phyloP scores from a whole-genome alignment of 2,113 vertebrate species.

The Xiphorhynchus elegans region DNA sequence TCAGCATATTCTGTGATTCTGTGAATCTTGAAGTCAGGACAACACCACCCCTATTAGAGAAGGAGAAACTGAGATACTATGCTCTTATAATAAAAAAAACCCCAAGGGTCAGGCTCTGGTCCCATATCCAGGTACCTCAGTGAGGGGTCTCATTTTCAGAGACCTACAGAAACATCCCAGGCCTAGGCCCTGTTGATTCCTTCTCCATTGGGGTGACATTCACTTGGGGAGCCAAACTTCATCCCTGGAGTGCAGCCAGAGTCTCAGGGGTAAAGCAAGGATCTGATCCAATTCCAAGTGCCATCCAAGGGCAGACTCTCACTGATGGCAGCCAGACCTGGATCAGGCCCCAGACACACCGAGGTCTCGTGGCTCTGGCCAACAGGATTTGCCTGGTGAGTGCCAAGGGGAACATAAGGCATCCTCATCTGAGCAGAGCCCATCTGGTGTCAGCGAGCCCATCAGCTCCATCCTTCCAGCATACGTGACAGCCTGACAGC shows the following conservation, averaged over 20 bases:
- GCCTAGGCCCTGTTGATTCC: neutral
- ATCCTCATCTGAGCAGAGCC: conserved; percentile 3
- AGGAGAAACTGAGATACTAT: neutral
- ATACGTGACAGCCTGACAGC: conserved; percentile 51
- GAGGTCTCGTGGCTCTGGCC: neutral
- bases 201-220: neutral
- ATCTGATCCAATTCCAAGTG: neutral
- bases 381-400: neutral
- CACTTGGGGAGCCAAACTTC: neutral
- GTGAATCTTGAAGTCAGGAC: neutral
- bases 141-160: neutral
- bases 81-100: neutral
- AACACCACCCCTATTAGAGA: neutral
- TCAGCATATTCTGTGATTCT: neutral
- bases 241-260: neutral
- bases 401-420: conserved; percentile 55
- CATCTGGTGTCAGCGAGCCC: conserved; percentile 25
- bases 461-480: conserved; percentile 15
- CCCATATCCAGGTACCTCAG: neutral
- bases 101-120: neutral
- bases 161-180: neutral
- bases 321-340: neutral
- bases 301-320: conserved; percentile 39
- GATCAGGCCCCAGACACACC: neutral
- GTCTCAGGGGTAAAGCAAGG: neutral